Percentiles rank a stretch among this genome's conserved stretches.
Evolutionary conservation across 92 coral and sea anemone species (phyloP).

Genomic region (Parazoanthus darwini): DNA sequence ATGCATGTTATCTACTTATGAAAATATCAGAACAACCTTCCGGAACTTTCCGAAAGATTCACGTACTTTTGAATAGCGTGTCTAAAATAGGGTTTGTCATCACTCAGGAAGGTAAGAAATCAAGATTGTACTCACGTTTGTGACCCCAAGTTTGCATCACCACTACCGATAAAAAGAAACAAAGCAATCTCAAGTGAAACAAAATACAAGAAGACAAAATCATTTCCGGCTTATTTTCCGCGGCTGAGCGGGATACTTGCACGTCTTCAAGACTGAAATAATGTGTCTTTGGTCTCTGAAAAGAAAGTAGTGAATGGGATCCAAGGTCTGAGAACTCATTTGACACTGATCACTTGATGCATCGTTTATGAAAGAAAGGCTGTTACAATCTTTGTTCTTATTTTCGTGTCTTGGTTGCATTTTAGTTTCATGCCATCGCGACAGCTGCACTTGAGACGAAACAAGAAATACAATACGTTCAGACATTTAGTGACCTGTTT

Average conservation of each 20-base stretch:
- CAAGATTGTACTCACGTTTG: background rate
- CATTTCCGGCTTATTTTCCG: conserved; percentile 41
- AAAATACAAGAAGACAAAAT: conserved; percentile 22
- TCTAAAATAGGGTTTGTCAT: conserved; percentile 10
- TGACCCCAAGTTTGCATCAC: conserved; percentile 27
- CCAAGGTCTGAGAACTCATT: background rate
- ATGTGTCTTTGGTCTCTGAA: conserved; percentile 12
- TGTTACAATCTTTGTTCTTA: background rate
- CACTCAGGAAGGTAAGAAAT: background rate
- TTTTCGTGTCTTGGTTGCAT: conserved; percentile 37
- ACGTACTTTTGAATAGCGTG: conserved; percentile 22
- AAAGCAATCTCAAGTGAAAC: conserved; percentile 31
- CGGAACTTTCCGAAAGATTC: conserved; percentile 1
- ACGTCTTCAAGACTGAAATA: conserved; percentile 29
- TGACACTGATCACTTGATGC: background rate
- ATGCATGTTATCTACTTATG: background rate
- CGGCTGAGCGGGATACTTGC: conserved; percentile 24
- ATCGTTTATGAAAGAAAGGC: background rate
- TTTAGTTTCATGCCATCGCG: conserved; percentile 37
- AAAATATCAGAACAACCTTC: background rate
- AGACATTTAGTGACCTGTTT: conserved; percentile 13
- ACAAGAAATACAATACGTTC: background rate
- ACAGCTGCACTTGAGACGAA: conserved; percentile 36
- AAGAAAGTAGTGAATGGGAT: background rate
- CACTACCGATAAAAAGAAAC: conserved; percentile 27